Base-by-base conservation (phyloP, 35 echinoderm and acorn worm genomes). In the Apostichopus parvimensis region DNA sequence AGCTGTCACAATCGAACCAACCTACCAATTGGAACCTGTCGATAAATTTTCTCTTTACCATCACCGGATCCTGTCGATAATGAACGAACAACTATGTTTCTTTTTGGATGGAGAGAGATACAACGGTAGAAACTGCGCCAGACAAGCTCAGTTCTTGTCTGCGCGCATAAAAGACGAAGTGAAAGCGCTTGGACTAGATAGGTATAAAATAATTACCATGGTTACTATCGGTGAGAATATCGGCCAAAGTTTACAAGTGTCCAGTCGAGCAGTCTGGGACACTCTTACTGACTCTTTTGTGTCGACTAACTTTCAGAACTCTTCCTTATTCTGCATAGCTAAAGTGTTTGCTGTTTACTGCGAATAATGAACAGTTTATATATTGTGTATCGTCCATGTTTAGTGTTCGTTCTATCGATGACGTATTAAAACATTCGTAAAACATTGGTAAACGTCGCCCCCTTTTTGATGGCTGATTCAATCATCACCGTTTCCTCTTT, bases 291-390 rank as follows among this genome's bases (percentile, higher is more conserved):
- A 96, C 75, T 94, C 93, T 53, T 96, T 92, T 71, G 93, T 96
- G 7, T 88, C 93, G 56, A 89, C 73, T 79, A 57, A 87, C 8
- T 96, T 88, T 73, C 90, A 94, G 28, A 96, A 94, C 84, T 15
- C 61, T 6, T 92, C 93, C n/a, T 58, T 96, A 18, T 96, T 94
- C 73, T 96, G 95, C 68, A 89, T 94, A 8, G 95, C 93, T 15
- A 96, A 90, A 11, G 86, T 96, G 21, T 96, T 92, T 78, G 95
- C 93, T 21, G 82, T 96, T 65, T 96, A 96, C 79, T 87, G 65
- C 28, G 95, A 96, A 55, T 96, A 96, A 55, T 96, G 66, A 96
- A 45, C 34, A 45, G 0, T 45, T 2, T 45, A 4, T 45, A 45
- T 0, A 45, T 45, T 45, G 34, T 45, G 34, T 45, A 45, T 45